Conservation (phyloP, 2,113 vertebrate genomes). For the Epinephelus cyanopodus region DNA sequence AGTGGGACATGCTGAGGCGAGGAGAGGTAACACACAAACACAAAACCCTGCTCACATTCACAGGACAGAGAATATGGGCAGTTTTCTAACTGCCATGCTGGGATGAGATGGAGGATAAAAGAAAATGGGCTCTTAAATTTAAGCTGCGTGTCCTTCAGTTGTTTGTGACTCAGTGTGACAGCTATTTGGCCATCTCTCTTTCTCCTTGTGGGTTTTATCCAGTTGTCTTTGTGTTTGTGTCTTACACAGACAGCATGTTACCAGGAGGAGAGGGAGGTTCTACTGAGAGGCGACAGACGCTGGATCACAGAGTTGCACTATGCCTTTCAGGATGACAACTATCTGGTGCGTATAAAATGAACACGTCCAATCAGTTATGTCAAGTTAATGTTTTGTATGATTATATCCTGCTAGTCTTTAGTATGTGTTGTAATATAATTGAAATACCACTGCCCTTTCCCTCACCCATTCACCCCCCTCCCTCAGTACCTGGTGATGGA, state of each 20-base stretch:
- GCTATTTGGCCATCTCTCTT: neutral
- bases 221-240: constrained; percentile 1
- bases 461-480: neutral
- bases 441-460: neutral
- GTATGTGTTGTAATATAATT: neutral
- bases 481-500: constrained; percentile 91
- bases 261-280: constrained; percentile 90
- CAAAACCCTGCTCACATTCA: neutral
- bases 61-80: neutral
- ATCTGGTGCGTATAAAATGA: constrained; percentile 80
- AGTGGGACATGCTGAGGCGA: constrained; percentile 91
- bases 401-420: neutral
- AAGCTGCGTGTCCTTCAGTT: neutral
- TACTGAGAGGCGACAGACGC: constrained; percentile 87
- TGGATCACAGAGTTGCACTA: constrained; percentile 92
- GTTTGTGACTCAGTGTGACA: neutral
- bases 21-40: constrained; percentile 83
- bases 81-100: neutral
- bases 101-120: neutral
- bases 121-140: no score
- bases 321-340: constrained; percentile 91
- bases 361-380: neutral
- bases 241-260: constrained; percentile 87
- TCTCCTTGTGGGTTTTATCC: neutral
- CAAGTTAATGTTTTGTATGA: neutral